A percentile compares a stretch with the other conserved stretches of the same genome.
Conservation (phyloP, 1,140 invertebrate species). For the Sycophaga agraensis region DNA sequence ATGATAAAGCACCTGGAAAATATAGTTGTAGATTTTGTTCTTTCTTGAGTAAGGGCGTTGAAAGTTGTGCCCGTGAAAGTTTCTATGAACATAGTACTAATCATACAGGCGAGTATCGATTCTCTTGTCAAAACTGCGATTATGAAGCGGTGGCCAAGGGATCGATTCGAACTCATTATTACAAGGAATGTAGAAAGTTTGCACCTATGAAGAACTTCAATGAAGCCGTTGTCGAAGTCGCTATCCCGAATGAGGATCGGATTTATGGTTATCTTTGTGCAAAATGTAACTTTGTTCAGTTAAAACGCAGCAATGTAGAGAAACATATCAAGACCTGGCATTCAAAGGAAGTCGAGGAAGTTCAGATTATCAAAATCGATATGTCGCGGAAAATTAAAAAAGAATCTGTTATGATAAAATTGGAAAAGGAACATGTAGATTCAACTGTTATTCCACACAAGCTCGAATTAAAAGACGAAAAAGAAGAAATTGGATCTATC, state of each 20-base stretch:
- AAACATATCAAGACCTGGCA: constrained; percentile 63
- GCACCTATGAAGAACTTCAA: constrained; percentile 28
- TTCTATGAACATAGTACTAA: constrained; percentile 71
- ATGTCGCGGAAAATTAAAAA: constrained; percentile 48
- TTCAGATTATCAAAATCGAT: constrained; percentile 55
- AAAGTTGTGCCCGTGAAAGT: constrained; percentile 43
- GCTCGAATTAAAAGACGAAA: constrained; percentile 23
- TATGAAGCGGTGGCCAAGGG: constrained; percentile 52
- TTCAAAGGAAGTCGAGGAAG: constrained; percentile 31
- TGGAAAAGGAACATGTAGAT: background rate
- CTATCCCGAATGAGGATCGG: constrained; percentile 37
- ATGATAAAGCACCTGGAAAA: constrained; percentile 43
- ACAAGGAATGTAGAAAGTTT: constrained; percentile 47
- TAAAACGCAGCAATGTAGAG: constrained; percentile 62
- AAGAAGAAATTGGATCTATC: background rate
- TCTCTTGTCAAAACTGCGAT: constrained; percentile 62
- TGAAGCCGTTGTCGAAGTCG: constrained; percentile 37
- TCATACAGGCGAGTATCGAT: constrained; percentile 74
- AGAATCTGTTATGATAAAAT: constrained; percentile 24
- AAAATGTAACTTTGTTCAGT: constrained; percentile 69
- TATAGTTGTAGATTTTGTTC: constrained; percentile 59
- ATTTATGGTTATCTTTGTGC: constrained; percentile 67
- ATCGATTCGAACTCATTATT: constrained; percentile 55
- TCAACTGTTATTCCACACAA: background rate
- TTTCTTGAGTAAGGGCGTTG: constrained; percentile 48